A percentile compares a stretch with the other conserved stretches of the same genome.
Conservation (phyloP, 1,140 invertebrate species). For the Aphelenchoides fujianensis region DNA sequence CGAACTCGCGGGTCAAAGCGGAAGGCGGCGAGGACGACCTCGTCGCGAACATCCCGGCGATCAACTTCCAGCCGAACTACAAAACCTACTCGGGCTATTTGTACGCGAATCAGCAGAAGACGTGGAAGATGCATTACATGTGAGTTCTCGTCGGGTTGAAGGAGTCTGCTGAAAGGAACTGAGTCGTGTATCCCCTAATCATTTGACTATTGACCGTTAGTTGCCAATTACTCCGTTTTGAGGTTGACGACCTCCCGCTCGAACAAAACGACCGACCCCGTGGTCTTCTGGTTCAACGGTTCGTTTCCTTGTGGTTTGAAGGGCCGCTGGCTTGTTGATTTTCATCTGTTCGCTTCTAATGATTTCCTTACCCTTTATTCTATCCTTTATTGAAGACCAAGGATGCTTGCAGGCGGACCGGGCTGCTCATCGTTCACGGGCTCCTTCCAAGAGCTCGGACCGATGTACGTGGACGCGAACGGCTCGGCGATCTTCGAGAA, state of each 20-base stretch:
- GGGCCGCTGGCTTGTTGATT: no score
- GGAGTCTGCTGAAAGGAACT: not conserved
- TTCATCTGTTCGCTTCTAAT: no score
- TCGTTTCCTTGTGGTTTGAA: no score
- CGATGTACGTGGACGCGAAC: constrained; percentile 62
- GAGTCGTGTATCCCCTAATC: no score
- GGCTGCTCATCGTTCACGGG: constrained; percentile 67
- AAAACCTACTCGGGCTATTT: constrained; percentile 52
- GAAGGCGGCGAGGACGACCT: constrained; percentile 39
- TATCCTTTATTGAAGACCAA: no score
- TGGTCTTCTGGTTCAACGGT: constrained; percentile 64
- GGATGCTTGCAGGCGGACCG: no score
- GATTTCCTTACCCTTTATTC: no score
- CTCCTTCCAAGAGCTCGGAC: constrained; percentile 66
- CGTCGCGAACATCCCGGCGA: constrained; percentile 39
- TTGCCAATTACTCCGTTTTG: constrained; percentile 18
- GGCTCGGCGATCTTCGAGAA: constrained; percentile 63
- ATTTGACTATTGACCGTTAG: no score
- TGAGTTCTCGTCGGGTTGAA: constrained; percentile 24
- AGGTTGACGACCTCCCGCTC: constrained; percentile 38
- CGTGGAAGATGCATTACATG: constrained; percentile 49
- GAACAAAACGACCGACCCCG: constrained; percentile 40
- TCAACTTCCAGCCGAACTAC: constrained; percentile 41
- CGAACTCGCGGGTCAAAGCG: no score
- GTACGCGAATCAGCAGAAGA: constrained; percentile 30